Conservation (phyloP, 2,888 invertebrate species). For the Tetranychus truncatus region DNA sequence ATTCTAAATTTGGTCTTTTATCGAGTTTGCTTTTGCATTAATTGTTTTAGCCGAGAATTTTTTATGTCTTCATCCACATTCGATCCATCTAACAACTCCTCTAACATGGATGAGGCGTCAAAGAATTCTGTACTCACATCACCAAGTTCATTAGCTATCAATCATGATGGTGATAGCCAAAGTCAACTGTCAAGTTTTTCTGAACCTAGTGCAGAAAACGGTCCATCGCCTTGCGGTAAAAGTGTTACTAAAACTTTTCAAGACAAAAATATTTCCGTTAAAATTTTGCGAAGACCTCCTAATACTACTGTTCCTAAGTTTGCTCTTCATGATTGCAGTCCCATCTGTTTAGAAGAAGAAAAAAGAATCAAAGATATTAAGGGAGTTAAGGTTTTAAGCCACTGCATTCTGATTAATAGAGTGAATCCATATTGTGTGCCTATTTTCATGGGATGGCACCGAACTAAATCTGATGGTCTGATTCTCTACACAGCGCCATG, state of each 20-base stretch:
- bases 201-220: background rate
- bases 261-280: background rate
- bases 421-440: conserved; percentile 8
- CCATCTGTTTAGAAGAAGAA: background rate
- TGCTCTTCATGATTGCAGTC: background rate
- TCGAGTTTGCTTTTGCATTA: no score
- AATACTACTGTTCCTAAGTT: background rate
- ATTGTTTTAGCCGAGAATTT: no score
- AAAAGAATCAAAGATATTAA: no score
- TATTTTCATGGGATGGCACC: background rate
- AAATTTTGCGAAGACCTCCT: conserved; percentile 1
- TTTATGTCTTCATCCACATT: no score
- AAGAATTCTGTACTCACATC: background rate
- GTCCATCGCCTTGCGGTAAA: background rate
- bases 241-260: background rate
- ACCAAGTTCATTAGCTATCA: background rate
- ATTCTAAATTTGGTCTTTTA: no score
- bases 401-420: background rate
- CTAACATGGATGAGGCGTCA: no score
- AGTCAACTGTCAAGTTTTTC: background rate
- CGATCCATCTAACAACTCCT: no score
- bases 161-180: background rate
- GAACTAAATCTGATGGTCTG: background rate
- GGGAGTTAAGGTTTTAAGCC: background rate
- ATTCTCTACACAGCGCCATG: background rate